Evolutionary conservation across 2,113 vertebrate species (phyloP), one percentile per base, ranked within the genome.

Genomic region (Neogobius melanostomus): DNA sequence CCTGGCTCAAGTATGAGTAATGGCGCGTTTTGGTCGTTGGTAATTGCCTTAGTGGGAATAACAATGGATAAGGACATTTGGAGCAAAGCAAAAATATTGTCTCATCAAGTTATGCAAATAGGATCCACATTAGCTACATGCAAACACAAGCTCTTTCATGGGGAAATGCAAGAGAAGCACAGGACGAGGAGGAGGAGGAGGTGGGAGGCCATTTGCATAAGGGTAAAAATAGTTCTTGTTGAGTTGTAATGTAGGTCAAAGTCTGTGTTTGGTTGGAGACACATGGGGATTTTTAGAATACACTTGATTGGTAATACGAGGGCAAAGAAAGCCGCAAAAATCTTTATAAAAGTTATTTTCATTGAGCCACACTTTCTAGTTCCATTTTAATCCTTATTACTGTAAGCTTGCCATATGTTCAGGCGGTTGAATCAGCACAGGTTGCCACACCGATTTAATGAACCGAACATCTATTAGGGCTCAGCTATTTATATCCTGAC

Each of bases 101-200:
- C 66, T 75, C 73, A 76, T 61, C 73, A 62, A 62, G 53, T 84
- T 79, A 77, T 84, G 77, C 66, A 85, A 85, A 81, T 83, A 60
- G 17, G 6, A 51, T 71, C 56, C 5, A 7, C 68, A 64, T 45
- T 52, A 54, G 71, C 66, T 63, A 68, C 67, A 75, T 52, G 57
- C 59, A 62, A 12, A 1, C 68, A 66, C 36, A 74, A 11, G 50
- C 63, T 36, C 75, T 67, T 51, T 51, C 51, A 36, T 36, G 28
- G 28, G 28, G 28, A 36, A 36, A 36, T 36, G 28, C 28, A n/a
- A 10, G n/a, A 53, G 14, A 54, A 76, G 73, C 50, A 42, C 12
- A 54, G 14, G 54, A 46, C 60, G 8, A 56, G 47, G 57, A 73
- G 47, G 46, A 36, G 28, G 11, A 15, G 42, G 10, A 51, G 60